Evolutionary conservation across 1,140 invertebrate genomes (phyloP).

Genomic region (Ctenoplectra terminalis): DNA sequence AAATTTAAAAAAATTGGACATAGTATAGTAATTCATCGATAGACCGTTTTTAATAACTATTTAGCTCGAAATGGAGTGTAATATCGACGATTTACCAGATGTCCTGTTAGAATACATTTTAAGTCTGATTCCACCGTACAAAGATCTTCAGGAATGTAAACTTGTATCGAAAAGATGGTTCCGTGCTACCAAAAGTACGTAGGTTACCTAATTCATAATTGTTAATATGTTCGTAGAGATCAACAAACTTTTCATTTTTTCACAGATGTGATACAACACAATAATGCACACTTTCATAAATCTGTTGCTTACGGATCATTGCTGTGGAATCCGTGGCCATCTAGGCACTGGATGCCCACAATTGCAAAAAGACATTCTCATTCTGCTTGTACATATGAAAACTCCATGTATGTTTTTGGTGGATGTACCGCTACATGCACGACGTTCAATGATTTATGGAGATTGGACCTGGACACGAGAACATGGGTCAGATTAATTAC

Average conservation of each 20-base stretch:
- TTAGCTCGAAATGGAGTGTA: conserved; percentile 76
- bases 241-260: conserved; percentile 61
- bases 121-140: conserved; percentile 93
- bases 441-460: conserved; percentile 98
- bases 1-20: not conserved
- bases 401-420: conserved; percentile 97
- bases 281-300: conserved; percentile 86
- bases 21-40: not conserved
- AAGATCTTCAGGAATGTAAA: conserved; percentile 93
- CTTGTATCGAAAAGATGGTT: conserved; percentile 94
- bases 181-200: conserved; percentile 90
- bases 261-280: conserved; percentile 89
- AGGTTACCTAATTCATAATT: conserved; percentile 21
- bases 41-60: not conserved
- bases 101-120: conserved; percentile 97
- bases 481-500: conserved; percentile 92
- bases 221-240: not conserved
- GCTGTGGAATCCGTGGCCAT: conserved; percentile 86
- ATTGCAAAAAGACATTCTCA: conserved; percentile 96
- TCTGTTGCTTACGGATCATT: conserved; percentile 88
- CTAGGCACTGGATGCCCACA: conserved; percentile 84
- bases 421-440: conserved; percentile 97
- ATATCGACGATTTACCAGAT: conserved; percentile 91
- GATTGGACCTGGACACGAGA: conserved; percentile 92
- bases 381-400: conserved; percentile 91